Base-by-base conservation (phyloP, 2,797 vertebrate genomes). In the Sarcoramphus papa region DNA sequence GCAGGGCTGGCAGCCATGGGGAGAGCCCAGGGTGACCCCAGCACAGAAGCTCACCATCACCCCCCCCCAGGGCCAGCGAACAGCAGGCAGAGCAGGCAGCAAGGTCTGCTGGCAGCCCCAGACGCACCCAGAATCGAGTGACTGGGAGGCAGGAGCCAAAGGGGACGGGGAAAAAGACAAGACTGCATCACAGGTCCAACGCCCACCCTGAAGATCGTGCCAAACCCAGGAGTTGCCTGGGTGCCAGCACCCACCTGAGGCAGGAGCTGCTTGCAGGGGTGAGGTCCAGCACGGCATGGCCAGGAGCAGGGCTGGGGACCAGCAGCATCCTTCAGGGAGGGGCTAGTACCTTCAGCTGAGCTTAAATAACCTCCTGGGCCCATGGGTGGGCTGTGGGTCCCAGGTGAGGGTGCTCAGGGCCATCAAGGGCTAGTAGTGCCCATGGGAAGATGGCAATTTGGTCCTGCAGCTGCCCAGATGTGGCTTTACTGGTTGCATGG, bases 1-100 rank as follows among this genome's bases (percentile, higher is more conserved):
- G 19, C 2, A 0, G 35, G 35, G 65, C 57, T 3, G 1, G 18
- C 0, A 1, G 35, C 65, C 6, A 2, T 4, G 15, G 15, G 7
- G 35, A 59, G 17, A 56, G 51, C 70, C 60, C 41, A 4, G 14
- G 59, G 43, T 51, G 51, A 27, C 56, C 41, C n/a, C n/a, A 14
- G 65, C 2, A 1, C 20, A n/a, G 65, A 4, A 56, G 31, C 35
- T 72, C 14, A 2, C 45, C 19, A 19, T 37, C 51, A 28, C 7
- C 4, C 28, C 25, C 9, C 0, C 56, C 37, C 33, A 47, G 37
- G 20, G 45, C 33, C 53, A 23, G 60, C 23, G 7, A 50, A 19
- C 27, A 31, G 68, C 84, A 50, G 45, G 51, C 50, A 80, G 62
- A 30, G 63, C 37, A 28, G 30, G n/a, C 31, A 60, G 65, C 10